Evolutionary conservation across 2,888 invertebrate species (phyloP).

Genomic region (Branchellion lobata): DNA sequence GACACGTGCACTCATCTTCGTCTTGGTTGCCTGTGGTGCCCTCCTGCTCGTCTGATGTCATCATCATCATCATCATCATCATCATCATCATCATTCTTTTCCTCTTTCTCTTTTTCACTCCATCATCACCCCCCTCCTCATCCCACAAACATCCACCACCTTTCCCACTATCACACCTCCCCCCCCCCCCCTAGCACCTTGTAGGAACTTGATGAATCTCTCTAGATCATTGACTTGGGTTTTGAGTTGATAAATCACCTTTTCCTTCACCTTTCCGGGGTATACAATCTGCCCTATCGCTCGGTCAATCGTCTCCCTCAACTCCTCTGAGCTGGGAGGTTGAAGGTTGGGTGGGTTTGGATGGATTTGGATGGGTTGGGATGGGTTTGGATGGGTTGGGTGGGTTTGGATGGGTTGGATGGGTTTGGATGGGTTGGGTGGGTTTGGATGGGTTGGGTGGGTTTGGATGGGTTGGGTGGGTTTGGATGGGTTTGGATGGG

Average conservation of each 20-base stretch:
- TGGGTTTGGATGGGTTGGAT: too few species aligned
- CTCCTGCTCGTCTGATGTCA: not conserved
- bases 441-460: too few species aligned
- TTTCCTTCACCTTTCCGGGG: constrained; percentile 91
- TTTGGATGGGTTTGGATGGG: too few species aligned
- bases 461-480: too few species aligned
- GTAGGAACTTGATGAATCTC: constrained; percentile 89
- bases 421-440: too few species aligned
- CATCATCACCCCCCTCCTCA: not conserved
- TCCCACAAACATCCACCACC: not conserved
- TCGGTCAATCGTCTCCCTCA: constrained; percentile 60
- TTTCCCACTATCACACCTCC: too few species aligned
- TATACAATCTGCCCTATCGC: constrained; percentile 74
- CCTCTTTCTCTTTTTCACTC: not conserved
- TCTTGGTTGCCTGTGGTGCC: not conserved
- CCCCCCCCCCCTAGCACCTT: constrained; percentile 65
- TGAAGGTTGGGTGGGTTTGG: not conserved
- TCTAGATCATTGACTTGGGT: constrained; percentile 96
- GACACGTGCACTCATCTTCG: not conserved
- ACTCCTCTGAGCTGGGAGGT: constrained; percentile 58
- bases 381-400: not conserved
- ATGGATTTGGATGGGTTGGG: not conserved
- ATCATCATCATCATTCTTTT: too few species aligned
- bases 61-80: too few species aligned
- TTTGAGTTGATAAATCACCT: constrained; percentile 88